Base-by-base conservation (phyloP, 30 jellyfish, hydroid and myxozoan genomes). In the Turritopsis rubra region DNA sequence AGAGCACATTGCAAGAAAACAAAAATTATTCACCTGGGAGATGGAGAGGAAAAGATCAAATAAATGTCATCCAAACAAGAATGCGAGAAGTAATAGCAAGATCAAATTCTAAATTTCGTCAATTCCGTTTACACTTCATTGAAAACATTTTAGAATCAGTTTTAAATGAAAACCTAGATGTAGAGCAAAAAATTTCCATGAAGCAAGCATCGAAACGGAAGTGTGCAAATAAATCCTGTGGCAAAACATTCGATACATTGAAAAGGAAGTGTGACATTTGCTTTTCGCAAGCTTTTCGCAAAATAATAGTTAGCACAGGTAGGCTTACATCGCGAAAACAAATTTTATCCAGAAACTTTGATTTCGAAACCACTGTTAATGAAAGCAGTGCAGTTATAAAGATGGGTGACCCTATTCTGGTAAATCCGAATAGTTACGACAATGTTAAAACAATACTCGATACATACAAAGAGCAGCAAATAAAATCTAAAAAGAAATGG, bases 191-290 rank as follows among this genome's bases (percentile, higher is more conserved):
- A 68, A 27, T 68, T 68, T 68, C 30, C 28, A n/a, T 0, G 30
- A 23, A 0, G 30, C 30, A 23, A 68, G 77, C 77, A n/a, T 16
- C 77, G 31, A 68, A 27, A 68, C 28, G 77, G 30, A 68, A 68
- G 30, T 68, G 77, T 68, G 19, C 77, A 23, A 68, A 68, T 27
- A n/a, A 23, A 23, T 1, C 30, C 28, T 68, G 77, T 27, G 77
- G 77, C 28, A 66, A 68, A 68, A 1, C 4, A 1, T 0, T 68
- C 77, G 1, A 68, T 23, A n/a, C 77, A 68, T n/a, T 68, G 77
- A 68, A 68, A 27, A 68, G 77, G 77, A 68, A 68, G 30, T 68
- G 77, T 68, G 77, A 68, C 30, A 27, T 68, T n/a, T 68, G 77
- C 30, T 68, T 27, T 27, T 68, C 77, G 31, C 28, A 68, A 68